These are phyloP conservation scores for Brienomyrus brachyistius DNA, from an alignment of 2,113 vertebrate genomes.

Conservation along the genomic window DNA sequence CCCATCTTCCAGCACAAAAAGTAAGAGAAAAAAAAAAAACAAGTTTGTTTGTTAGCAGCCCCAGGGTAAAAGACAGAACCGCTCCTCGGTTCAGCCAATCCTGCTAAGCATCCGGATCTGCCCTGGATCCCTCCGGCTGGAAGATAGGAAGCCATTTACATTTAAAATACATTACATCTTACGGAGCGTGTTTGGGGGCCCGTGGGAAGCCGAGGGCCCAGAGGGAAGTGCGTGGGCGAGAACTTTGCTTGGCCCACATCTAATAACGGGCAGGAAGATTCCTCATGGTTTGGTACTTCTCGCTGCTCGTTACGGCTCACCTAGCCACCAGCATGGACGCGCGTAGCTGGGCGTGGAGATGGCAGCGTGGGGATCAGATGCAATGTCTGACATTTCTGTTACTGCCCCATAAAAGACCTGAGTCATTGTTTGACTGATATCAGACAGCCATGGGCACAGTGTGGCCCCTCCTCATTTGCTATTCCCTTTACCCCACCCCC, in stretches of 20 bases:
- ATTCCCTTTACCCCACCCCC: neutral
- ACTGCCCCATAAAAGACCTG: neutral
- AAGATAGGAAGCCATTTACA: constrained; percentile 6
- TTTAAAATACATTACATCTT: constrained; percentile 10
- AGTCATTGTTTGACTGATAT: neutral
- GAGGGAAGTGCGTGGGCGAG: constrained; percentile 1
- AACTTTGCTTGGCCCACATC: neutral
- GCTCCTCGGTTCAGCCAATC: neutral
- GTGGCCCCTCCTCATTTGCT: neutral
- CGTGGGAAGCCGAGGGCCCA: neutral
- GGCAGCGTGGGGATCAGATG: neutral
- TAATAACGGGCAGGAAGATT: neutral
- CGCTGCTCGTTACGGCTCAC: neutral
- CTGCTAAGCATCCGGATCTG: neutral
- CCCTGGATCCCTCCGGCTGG: neutral
- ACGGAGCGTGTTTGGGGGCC: neutral
- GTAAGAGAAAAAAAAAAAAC: neutral
- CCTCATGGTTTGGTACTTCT: neutral
- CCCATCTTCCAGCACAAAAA: neutral
- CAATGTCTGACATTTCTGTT: neutral
- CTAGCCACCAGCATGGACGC: neutral
- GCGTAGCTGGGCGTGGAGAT: neutral
- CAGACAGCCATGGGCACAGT: neutral
- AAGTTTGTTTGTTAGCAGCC: constrained; percentile 1
- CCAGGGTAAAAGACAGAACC: neutral